Conservation (phyloP, 2,113 vertebrate species). For the Corythornis madagascariensis region DNA sequence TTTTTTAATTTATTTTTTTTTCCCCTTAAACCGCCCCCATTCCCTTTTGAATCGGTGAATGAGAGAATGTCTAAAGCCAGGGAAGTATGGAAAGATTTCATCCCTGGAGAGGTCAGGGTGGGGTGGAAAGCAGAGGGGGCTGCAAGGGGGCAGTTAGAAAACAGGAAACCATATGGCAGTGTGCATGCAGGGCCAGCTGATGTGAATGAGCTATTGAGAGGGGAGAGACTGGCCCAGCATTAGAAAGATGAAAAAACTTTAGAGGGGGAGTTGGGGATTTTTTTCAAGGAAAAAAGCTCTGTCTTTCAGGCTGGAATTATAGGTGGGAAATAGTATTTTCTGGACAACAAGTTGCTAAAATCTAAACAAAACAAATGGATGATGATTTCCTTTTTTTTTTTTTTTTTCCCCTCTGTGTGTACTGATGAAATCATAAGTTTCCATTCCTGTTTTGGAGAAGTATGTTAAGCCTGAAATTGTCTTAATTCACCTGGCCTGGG, state of each 20-base stretch:
- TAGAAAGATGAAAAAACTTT: not conserved
- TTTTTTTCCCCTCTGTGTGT: too few species aligned
- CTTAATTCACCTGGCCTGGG: slow-evolving; percentile 13
- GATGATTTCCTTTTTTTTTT: not conserved
- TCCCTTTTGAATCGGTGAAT: slow-evolving; percentile 46
- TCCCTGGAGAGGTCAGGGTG: slow-evolving; percentile 58
- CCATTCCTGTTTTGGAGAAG: slow-evolving; percentile 8
- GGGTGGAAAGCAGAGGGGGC: slow-evolving; percentile 54
- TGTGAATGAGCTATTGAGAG: slow-evolving; percentile 64
- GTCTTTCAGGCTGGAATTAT: not conserved
- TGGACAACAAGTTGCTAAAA: not conserved
- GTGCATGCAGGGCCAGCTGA: slow-evolving; percentile 33
- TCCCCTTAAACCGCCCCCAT: not conserved
- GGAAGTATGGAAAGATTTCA: slow-evolving; percentile 61
- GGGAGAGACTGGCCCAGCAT: not conserved
- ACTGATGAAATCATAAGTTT: slow-evolving; percentile 50
- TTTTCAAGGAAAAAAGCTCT: not conserved
- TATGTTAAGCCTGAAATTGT: not conserved
- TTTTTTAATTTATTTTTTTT: not conserved
- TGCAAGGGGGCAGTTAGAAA: slow-evolving; percentile 63
- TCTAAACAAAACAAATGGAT: not conserved
- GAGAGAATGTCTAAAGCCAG: slow-evolving; percentile 57
- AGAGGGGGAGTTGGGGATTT: not conserved
- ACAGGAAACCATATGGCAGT: slow-evolving; percentile 70
- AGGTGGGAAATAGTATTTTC: not conserved